Evolutionary conservation across 1,140 invertebrate species (phyloP), one percentile per base, ranked within the genome.

Genomic region (Gonioctena quinquepunctata): DNA sequence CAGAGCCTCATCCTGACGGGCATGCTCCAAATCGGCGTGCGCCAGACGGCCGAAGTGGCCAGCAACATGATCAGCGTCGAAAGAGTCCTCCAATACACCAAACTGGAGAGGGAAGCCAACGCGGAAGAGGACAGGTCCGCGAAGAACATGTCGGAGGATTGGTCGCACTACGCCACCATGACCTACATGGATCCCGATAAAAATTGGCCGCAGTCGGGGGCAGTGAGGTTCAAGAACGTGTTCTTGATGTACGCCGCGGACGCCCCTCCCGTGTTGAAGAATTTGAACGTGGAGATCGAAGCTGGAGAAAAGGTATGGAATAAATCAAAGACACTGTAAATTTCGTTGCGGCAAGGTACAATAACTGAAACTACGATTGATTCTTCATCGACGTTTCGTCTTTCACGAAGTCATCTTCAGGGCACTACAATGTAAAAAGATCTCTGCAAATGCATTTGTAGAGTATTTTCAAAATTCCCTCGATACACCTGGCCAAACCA

Each of bases 21-120:
- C 0, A 90, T 92, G 85, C 88, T 96, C 56, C 94, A 96, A 84
- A 93, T 92, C 87, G 93, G 92, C 4, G 89, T 96, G 68, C 85
- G 91, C 62, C 92, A 95, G 77, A 90, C 89, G 16, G 89, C 90
- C 1, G 90, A 93, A 79, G 82, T 93, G 25, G 89, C 91, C 73
- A 92, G 89, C 79, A 85, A 90, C 26, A 91, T 93, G 88, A 92
- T 90, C 1, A 90, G 90, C 2, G 92, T 95, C 16, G 93, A 96
- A 78, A 85, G 94, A 42, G 89, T 95, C 1, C 76, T 94, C 3
- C 92, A 96, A 75, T 96, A 95, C 79, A 89, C 88, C 1, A 84
- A 87, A 26, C 82, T 95, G 1, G 87, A 90, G 49, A 80, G 89
- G 22, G 93, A 94, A 76, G 82, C 83, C 0, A 75, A 78, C 25